A percentile compares a stretch with the other conserved stretches of the same genome.
Conservation (phyloP, 2,888 invertebrate species). For the Stenodera caucasica region DNA sequence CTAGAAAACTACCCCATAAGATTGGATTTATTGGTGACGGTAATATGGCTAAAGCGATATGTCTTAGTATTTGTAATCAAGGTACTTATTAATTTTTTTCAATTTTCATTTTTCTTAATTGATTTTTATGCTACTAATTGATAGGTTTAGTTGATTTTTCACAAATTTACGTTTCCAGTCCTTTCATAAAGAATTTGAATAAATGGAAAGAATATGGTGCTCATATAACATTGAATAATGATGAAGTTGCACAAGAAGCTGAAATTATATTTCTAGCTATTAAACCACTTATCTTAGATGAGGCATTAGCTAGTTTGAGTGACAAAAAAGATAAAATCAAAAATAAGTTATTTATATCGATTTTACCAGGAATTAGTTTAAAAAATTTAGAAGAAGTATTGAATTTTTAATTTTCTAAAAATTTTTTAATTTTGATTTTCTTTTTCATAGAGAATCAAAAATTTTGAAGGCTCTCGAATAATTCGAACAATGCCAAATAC, state of each 20-base stretch:
- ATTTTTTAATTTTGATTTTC: neutral
- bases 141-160: slow-evolving; percentile 66
- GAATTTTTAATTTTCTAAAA: neutral
- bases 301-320: slow-evolving; percentile 56
- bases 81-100: slow-evolving; percentile 53
- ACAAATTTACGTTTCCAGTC: slow-evolving; percentile 74
- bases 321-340: slow-evolving; percentile 44
- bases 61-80: slow-evolving; percentile 69
- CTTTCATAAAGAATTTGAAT: slow-evolving; percentile 65
- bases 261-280: slow-evolving; percentile 83
- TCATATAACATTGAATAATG: slow-evolving; percentile 65
- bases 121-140: slow-evolving; percentile 26
- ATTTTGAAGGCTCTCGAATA: slow-evolving; percentile 56
- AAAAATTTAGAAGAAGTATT: slow-evolving; percentile 64
- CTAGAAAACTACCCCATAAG: slow-evolving; percentile 44
- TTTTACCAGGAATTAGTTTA: slow-evolving; percentile 77
- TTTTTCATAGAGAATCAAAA: slow-evolving; percentile 19
- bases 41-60: slow-evolving; percentile 86
- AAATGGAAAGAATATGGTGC: slow-evolving; percentile 68
- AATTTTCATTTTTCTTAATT: neutral
- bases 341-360: slow-evolving; percentile 74
- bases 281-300: slow-evolving; percentile 79
- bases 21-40: slow-evolving; percentile 89
- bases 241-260: slow-evolving; percentile 65
- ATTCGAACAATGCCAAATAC: slow-evolving; percentile 88